Conservation (phyloP, 2,888 invertebrate species). For the Nemurella pictetii region DNA sequence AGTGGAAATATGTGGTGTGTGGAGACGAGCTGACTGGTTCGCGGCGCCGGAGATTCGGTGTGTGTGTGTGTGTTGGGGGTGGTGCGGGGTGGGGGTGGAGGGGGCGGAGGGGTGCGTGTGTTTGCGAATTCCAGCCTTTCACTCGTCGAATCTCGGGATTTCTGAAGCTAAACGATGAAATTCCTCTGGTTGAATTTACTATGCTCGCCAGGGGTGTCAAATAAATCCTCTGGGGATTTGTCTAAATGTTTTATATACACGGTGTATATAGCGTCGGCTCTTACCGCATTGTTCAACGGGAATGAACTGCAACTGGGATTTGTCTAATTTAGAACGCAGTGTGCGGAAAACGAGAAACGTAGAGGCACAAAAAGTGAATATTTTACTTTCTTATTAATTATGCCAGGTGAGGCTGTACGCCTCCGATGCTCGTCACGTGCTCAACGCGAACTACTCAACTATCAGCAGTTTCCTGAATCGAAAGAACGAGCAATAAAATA, state of each 20-base stretch:
- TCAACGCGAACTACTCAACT: too few relatives aligned
- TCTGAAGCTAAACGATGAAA: conserved; percentile 24
- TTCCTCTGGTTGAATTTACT: not conserved
- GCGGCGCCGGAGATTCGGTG: not conserved
- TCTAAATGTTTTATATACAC: not conserved
- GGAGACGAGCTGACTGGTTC: not conserved
- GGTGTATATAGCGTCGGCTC: not conserved
- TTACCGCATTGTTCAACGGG: not conserved
- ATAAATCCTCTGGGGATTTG: not conserved
- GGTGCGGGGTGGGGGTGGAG: not conserved
- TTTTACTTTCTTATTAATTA: too few relatives aligned
- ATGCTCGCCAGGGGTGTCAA: conserved; percentile 15
- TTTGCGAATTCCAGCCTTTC: conserved; percentile 10
- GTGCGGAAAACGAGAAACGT: not conserved
- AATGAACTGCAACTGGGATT: not conserved
- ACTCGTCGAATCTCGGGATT: conserved; percentile 25
- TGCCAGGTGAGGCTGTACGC: too few relatives aligned
- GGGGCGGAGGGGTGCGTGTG: not conserved
- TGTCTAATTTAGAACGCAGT: not conserved
- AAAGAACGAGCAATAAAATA: too few relatives aligned
- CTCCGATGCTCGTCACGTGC: too few relatives aligned
- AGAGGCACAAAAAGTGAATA: not conserved
- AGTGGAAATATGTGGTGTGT: not conserved
- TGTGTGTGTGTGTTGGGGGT: not conserved
- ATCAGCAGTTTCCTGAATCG: too few relatives aligned